Base-by-base conservation (phyloP, 1,140 invertebrate species). In the Mylabris phalerata region DNA sequence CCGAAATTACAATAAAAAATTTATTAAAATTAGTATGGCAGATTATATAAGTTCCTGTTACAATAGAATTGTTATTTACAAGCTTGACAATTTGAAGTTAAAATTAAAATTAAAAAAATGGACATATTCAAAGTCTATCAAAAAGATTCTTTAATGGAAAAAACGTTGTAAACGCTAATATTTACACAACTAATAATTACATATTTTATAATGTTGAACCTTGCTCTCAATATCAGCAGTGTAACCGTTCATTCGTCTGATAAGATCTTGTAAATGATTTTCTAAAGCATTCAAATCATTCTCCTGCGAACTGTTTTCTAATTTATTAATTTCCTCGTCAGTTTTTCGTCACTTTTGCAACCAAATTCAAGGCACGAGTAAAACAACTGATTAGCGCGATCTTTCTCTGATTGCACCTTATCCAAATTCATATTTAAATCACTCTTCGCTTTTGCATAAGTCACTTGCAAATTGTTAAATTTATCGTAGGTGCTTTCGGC, bases 301-400 rank as follows among this genome's bases (percentile, higher is more conserved):
- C 62, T 72, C 63, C 60, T 73, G 65, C 65, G 73, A 55, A 13
- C 73, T 63, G 59, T 75, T 71, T 69, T 74, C 45, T 60, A 77
- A 40, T 66, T 74, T 66, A 50, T 72, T 50, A 59, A 73, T 67
- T 32, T 64, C 61, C 19, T 64, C 63, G 44, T 64, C 55, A 19
- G 63, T 66, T 48, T n/a, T 64, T 63, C 7, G 59, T 70, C 13
- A 73, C 66, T 57, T 65, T 71, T 3, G 57, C 66, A 3, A 67
- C 60, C 11, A 73, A 61, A 55, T 67, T 57, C 7, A 67, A 50
- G 13, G 71, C 69, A 50, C 70, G 66, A 9, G 67, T 68, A 40
- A n/a, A 67, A 66, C 39, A 73, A 58, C 32, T 67, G 55, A 48
- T 65, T 62, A 6, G 69, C 67, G 41, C 65, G 60, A 38, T 65